Conservation (phyloP, 2,113 vertebrate species). For the Hemichromis elongatus region DNA sequence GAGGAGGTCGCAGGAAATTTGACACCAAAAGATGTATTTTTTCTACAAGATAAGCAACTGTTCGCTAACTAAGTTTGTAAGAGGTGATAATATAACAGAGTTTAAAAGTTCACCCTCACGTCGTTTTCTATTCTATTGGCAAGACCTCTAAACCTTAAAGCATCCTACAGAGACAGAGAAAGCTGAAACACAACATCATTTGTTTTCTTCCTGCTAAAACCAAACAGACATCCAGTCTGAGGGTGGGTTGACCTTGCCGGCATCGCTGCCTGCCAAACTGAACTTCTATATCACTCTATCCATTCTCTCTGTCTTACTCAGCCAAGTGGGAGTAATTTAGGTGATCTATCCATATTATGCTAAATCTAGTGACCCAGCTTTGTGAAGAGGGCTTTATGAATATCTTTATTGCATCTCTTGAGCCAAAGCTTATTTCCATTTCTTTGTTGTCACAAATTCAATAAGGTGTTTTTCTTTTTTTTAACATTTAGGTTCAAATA, state of each 20-base stretch:
- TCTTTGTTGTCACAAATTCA: slow-evolving; percentile 12
- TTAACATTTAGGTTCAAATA: not conserved
- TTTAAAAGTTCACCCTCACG: not conserved
- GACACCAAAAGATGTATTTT: not conserved
- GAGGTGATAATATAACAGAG: not conserved
- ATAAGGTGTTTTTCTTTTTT: not conserved
- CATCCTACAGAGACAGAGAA: not conserved
- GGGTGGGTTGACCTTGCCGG: slow-evolving; percentile 26
- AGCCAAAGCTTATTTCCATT: not conserved
- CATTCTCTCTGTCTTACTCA: slow-evolving; percentile 9
- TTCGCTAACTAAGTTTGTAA: not conserved
- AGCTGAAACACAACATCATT: not conserved
- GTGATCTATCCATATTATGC: slow-evolving; percentile 51
- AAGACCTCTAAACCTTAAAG: not conserved
- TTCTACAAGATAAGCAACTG: not conserved
- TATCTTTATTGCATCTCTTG: slow-evolving; percentile 30
- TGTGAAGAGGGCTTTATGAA: slow-evolving; percentile 23
- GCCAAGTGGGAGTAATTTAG: slow-evolving; percentile 42
- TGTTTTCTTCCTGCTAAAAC: slow-evolving; percentile 14
- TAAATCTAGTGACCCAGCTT: slow-evolving; percentile 7
- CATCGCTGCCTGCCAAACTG: slow-evolving; percentile 15
- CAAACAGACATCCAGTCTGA: slow-evolving; percentile 2
- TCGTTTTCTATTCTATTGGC: not conserved
- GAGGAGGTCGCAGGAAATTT: not conserved
- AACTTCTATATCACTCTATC: slow-evolving; percentile 10